These are phyloP conservation scores for Labeo rohita DNA, from an alignment of 2,113 vertebrate genomes.

Conservation along the genomic window DNA sequence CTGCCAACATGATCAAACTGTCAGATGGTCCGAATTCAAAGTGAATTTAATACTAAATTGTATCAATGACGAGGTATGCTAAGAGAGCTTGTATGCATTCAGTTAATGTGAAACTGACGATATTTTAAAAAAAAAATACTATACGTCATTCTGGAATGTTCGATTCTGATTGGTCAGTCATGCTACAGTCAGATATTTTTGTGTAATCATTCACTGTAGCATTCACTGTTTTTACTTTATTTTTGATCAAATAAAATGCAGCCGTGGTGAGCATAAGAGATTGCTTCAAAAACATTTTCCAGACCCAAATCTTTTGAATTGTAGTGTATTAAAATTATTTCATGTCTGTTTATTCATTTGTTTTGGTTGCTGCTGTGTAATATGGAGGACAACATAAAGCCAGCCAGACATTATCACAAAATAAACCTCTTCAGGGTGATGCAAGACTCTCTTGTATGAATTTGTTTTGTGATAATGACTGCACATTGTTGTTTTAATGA, in stretches of 20 bases:
- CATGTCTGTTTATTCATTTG: not conserved
- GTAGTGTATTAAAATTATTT: not conserved
- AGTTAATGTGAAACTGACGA: not conserved
- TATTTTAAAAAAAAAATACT: not conserved
- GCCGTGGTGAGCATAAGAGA: not conserved
- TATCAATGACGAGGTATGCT: not conserved
- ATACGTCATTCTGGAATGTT: not conserved
- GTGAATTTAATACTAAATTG: not conserved
- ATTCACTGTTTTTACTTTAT: not conserved
- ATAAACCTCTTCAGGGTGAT: conserved; percentile 14
- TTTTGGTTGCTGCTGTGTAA: not conserved
- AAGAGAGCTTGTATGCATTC: not conserved
- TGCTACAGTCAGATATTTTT: not conserved
- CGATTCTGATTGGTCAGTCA: not conserved
- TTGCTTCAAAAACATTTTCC: not conserved
- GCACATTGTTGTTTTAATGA: conserved; percentile 29
- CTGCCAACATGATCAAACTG: conserved; percentile 11
- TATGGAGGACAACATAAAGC: not conserved
- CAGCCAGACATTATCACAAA: conserved; percentile 9
- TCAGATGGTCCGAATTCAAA: not conserved
- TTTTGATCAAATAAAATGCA: conserved; percentile 3
- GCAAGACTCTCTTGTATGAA: conserved; percentile 7
- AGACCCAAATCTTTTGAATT: not conserved
- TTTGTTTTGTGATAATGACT: conserved; percentile 20
- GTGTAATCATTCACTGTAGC: not conserved